Base-by-base conservation (phyloP, 1,140 invertebrate species). In the Zaprionus tsacasi region DNA sequence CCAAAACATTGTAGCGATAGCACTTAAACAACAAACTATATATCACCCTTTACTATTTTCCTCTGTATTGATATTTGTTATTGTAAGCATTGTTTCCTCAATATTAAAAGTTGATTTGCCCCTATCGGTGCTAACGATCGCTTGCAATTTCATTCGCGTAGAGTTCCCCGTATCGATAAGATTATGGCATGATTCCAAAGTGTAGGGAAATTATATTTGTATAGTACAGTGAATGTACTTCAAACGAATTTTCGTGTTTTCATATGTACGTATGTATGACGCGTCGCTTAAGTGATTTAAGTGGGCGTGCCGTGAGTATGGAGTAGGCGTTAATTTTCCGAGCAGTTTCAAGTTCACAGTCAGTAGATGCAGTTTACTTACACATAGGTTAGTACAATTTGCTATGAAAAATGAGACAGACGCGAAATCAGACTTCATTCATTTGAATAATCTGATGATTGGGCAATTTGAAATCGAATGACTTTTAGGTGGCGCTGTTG, bases 301-400 rank as follows among this genome's bases (percentile, higher is more conserved):
- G 50, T 36, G 56, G 54, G 58, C 69, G 48, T 65, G 50, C 33
- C 33, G 7, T 35, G 33, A 35, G 6, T 35, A 10, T 6, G 33
- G 10, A 8, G 25, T 33, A 54, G 30, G 40, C 64, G 58, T 56
- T 30, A 10, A 43, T 69, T 76, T 82, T 69, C 30, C 12, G 15
- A 63, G 67, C 43, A 38, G 13, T 69, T 63, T 73, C 38, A 73
- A 77, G 79, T 87, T 79, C 79, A 79, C 76, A 87, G 79, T 87
- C 82, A 79, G 74, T 57, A 0, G 27, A 5, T 30, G 27, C 27
- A 30, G 33, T 35, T 35, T 35, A 35, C 33, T 35, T 35, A 35
- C 6, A 2, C 3, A 30, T 30, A 30, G 3, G 27, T 40, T 40
- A 78, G 40, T 66, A 63, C 70, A 74, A 65, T 56, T 61, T 40